Conservation (phyloP, 2,888 invertebrate genomes). For the Trachelus iudaicus region DNA sequence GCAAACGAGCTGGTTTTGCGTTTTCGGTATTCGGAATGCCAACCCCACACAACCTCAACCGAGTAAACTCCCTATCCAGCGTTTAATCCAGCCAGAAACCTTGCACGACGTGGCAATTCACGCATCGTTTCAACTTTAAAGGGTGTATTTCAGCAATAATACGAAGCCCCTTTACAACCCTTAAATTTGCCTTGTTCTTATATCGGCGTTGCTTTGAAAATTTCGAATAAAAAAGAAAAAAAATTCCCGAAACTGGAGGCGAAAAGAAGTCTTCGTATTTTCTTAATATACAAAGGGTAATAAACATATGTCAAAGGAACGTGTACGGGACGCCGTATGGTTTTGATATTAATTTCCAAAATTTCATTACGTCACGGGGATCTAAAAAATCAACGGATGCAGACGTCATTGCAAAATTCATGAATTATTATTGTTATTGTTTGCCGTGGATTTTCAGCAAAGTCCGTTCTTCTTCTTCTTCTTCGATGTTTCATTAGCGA, state of each 20-base stretch:
- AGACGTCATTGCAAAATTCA: not conserved
- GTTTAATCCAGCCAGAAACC: not conserved
- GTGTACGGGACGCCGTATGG: not conserved
- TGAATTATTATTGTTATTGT: not conserved
- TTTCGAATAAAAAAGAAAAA: not conserved
- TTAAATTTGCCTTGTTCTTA: not conserved
- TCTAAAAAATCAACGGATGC: not conserved
- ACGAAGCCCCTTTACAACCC: not conserved
- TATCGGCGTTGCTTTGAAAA: not conserved
- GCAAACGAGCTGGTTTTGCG: not conserved
- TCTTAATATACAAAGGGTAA: not conserved
- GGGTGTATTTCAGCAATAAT: not conserved
- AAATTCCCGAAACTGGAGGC: too few relatives aligned
- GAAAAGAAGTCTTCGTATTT: not conserved
- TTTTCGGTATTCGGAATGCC: not conserved
- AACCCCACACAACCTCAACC: not conserved
- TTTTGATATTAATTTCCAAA: not conserved
- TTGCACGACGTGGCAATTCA: not conserved
- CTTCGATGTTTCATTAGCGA: not conserved
- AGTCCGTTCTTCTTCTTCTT: not conserved
- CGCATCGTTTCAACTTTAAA: not conserved
- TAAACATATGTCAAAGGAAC: not conserved
- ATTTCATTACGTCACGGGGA: not conserved
- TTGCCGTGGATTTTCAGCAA: not conserved
- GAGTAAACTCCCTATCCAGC: not conserved